Base-by-base conservation (phyloP, 2,888 invertebrate species). In the Acanthosepion lycidas region DNA sequence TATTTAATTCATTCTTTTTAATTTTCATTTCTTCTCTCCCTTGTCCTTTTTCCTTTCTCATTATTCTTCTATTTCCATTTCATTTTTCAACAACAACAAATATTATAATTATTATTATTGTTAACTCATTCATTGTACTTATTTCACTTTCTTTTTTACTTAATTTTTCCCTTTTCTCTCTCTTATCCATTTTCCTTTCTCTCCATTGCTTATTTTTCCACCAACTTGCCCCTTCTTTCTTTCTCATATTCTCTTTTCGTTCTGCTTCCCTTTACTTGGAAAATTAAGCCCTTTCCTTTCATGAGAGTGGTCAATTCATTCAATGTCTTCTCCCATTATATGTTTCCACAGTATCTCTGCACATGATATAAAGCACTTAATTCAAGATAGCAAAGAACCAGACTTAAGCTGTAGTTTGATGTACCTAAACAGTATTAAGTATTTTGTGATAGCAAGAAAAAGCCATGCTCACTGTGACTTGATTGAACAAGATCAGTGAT, bases 151-250 rank as follows among this genome's bases (percentile, higher is more conserved):
- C 28, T 28, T 28, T 6, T 64, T 64, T 0, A 26, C 4, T 9
- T 6, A 28, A 6, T 78, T n/a, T 15, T n/a, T 0, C 3, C 28
- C 1, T n/a, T 78, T 8, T 78, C 0, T 8, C n/a, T 3, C 2
- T n/a, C n/a, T 28, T n/a, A 8, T 78, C 78, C 42, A 42, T n/a
- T 28, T 64, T 8, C 12, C 28, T 12, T 78, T n/a, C n/a, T 15
- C 28, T n/a, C 18, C 3, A 28, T 78, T n/a, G 8, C 15, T n/a
- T 9, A 28, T n/a, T 78, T 78, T 78, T 64, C n/a, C 78, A 0
- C 9, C n/a, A 78, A 28, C 12, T n/a, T 78, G 28, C 8, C 1
- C n/a, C 78, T 28, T 64, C 9, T 78, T 15, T 78, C 8, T 78
- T n/a, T 3, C 28, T 12, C n/a, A 78, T 6, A 78, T 12, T 78